These are phyloP conservation scores for Drosophila borealis DNA, from an alignment of 2,888 invertebrate genomes.

Conservation along the genomic window DNA sequence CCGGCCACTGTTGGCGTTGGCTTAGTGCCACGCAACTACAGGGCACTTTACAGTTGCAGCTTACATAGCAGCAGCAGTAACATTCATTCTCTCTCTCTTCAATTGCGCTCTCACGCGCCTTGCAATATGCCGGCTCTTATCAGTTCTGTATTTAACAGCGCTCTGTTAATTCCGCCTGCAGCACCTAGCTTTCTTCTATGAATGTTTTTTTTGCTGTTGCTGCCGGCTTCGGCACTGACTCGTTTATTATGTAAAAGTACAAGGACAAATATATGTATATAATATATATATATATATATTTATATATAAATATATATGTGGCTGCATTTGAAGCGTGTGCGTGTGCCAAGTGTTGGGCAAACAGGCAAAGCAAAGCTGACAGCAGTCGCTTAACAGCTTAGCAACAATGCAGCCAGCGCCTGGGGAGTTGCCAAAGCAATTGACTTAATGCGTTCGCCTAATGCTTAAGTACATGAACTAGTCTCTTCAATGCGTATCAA, in stretches of 20 bases:
- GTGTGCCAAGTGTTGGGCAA: slow-evolving; percentile 70
- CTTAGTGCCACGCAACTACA: slow-evolving; percentile 59
- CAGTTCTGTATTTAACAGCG: slow-evolving; percentile 51
- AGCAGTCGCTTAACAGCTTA: slow-evolving; percentile 46
- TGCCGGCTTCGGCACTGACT: slow-evolving; percentile 59
- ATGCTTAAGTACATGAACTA: slow-evolving; percentile 12
- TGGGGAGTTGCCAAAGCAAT: slow-evolving; percentile 32
- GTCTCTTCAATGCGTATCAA: slow-evolving; percentile 21
- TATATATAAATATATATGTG: background rate
- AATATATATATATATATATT: background rate
- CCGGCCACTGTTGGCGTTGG: slow-evolving; percentile 30
- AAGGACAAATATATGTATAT: slow-evolving; percentile 59
- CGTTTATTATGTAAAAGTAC: slow-evolving; percentile 78
- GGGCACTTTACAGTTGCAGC: slow-evolving; percentile 57
- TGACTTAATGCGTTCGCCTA: slow-evolving; percentile 49
- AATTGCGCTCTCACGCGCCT: slow-evolving; percentile 2
- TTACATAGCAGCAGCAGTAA: slow-evolving; percentile 42
- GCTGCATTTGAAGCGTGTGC: slow-evolving; percentile 50
- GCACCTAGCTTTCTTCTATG: slow-evolving; percentile 12
- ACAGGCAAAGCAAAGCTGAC: slow-evolving; percentile 45
- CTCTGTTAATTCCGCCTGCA: slow-evolving; percentile 50
- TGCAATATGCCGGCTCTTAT: slow-evolving; percentile 72
- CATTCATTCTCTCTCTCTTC: slow-evolving; percentile 7
- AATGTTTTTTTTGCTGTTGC: slow-evolving; percentile 30
- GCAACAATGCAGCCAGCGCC: slow-evolving; percentile 21